Conservation (phyloP, 2,888 invertebrate species). For the Vesta saturnalis region DNA sequence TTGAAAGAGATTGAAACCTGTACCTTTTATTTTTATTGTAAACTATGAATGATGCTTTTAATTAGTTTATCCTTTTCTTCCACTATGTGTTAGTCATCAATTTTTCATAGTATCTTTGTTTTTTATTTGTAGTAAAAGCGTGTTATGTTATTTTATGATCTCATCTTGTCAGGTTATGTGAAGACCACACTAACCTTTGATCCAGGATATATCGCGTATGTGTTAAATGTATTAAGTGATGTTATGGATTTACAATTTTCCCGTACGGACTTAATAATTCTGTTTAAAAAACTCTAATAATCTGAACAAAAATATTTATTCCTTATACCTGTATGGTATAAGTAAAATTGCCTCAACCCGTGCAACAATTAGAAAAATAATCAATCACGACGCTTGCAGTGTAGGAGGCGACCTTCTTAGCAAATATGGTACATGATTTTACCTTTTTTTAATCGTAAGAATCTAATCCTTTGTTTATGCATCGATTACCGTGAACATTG, state of each 20-base stretch:
- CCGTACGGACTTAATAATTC: slow-evolving; percentile 20
- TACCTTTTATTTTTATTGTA: not conserved
- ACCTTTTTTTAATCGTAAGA: slow-evolving; percentile 40
- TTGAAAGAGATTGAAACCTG: not conserved
- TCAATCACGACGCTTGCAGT: slow-evolving; percentile 44
- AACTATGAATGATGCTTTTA: slow-evolving; percentile 5
- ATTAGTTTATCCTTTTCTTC: slow-evolving; percentile 16
- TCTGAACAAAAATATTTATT: slow-evolving; percentile 28
- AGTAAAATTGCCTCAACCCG: slow-evolving; percentile 35
- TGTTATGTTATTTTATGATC: slow-evolving; percentile 32
- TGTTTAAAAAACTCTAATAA: not conserved
- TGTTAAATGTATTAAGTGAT: slow-evolving; percentile 36
- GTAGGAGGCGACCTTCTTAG: slow-evolving; percentile 45
- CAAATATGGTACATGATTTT: slow-evolving; percentile 45
- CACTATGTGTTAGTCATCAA: slow-evolving; percentile 21
- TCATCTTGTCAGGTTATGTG: slow-evolving; percentile 33
- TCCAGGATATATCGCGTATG: slow-evolving; percentile 37
- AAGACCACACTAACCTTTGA: slow-evolving; percentile 40
- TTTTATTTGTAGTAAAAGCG: slow-evolving; percentile 26
- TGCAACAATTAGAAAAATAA: slow-evolving; percentile 47
- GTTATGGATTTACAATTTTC: slow-evolving; percentile 31
- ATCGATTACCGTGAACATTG: slow-evolving; percentile 37
- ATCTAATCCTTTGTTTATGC: slow-evolving; percentile 41
- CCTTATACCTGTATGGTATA: slow-evolving; percentile 28
- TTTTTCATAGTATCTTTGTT: slow-evolving; percentile 17